These are phyloP conservation scores for Tetraneura akinire DNA, from an alignment of 1,140 invertebrate species.

Conservation along the genomic window DNA sequence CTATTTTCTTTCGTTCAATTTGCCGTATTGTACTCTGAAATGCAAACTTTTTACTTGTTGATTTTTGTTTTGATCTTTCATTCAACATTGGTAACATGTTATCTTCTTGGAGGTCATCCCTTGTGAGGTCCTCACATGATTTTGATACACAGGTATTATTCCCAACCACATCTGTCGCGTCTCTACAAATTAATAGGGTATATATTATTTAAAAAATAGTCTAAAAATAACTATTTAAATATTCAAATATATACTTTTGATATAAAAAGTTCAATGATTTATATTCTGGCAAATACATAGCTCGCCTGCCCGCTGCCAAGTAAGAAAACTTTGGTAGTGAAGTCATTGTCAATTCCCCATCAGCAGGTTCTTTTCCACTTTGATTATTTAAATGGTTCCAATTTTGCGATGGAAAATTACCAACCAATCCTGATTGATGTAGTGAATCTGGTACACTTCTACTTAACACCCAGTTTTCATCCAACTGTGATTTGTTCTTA, in stretches of 20 bases:
- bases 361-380: conserved; percentile 54
- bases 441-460: conserved; percentile 77
- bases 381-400: conserved; percentile 52
- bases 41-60: conserved; percentile 65
- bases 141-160: conserved; percentile 53
- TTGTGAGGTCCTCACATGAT: conserved; percentile 56
- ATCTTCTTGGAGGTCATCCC: conserved; percentile 37
- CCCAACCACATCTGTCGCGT: not conserved
- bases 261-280: conserved; percentile 52
- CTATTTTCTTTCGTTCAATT: conserved; percentile 71
- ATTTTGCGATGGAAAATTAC: conserved; percentile 39
- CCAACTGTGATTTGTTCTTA: conserved; percentile 55
- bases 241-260: conserved; percentile 13
- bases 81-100: not conserved
- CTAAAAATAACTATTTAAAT: not conserved
- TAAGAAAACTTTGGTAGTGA: conserved; percentile 61
- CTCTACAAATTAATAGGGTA: conserved; percentile 26
- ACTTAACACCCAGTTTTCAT: conserved; percentile 76
- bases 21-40: conserved; percentile 80
- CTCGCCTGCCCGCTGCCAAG: conserved; percentile 65
- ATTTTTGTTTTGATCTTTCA: conserved; percentile 9
- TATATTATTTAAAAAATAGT: conserved; percentile 10
- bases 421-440: conserved; percentile 57
- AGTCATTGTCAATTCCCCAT: conserved; percentile 28
- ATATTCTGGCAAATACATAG: conserved; percentile 78